Conservation (phyloP, 2,888 invertebrate species). For the Cephus spinipes region DNA sequence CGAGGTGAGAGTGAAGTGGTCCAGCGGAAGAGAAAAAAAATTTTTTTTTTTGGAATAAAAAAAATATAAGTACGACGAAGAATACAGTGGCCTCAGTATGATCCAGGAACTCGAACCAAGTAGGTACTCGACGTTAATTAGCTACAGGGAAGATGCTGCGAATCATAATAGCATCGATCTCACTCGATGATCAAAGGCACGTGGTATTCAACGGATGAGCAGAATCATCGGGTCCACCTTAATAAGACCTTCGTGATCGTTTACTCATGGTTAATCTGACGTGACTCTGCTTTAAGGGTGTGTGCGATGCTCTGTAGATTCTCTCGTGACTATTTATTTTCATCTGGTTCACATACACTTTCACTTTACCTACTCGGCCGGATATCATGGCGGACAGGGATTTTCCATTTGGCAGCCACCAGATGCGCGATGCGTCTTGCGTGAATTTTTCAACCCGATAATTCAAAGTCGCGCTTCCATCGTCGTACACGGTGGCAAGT, state of each 20-base stretch:
- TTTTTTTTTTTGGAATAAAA: not conserved
- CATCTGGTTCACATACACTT: constrained; percentile 35
- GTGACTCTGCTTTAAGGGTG: not conserved
- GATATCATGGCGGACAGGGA: constrained; percentile 39
- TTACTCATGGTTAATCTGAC: not conserved
- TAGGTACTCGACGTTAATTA: not conserved
- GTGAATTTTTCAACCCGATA: constrained; percentile 54
- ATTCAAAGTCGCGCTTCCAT: constrained; percentile 35
- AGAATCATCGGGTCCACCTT: not conserved
- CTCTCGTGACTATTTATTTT: constrained; percentile 31
- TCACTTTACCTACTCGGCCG: constrained; percentile 27
- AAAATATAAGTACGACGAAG: not conserved
- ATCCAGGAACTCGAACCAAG: not conserved
- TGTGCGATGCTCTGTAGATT: not conserved
- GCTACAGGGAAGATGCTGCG: not conserved
- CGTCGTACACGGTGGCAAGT: constrained; percentile 19
- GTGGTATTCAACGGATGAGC: not conserved
- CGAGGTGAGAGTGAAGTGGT: not conserved
- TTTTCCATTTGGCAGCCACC: constrained; percentile 51
- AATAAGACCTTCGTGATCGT: not conserved
- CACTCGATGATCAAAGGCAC: not conserved
- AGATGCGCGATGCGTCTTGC: constrained; percentile 26
- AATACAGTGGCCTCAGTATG: not conserved
- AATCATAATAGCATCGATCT: not conserved
- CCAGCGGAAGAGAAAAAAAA: not conserved